Evolutionary conservation across 2,888 invertebrate species (phyloP).

Genomic region (Laspeyria flexula): DNA sequence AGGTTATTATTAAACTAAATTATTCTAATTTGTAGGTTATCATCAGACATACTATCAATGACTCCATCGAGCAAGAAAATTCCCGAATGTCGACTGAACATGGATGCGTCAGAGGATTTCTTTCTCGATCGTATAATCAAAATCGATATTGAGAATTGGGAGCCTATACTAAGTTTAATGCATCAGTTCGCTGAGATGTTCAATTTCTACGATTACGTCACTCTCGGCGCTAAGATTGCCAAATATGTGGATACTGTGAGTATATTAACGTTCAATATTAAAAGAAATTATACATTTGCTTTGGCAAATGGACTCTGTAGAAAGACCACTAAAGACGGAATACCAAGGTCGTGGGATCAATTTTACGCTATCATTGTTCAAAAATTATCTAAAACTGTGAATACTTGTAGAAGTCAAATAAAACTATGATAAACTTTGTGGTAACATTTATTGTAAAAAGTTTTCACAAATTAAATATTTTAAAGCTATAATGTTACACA

Average conservation of each 20-base stretch:
- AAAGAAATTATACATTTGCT: no score
- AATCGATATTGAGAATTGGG: conserved; percentile 63
- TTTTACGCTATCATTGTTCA: no score
- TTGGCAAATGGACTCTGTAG: no score
- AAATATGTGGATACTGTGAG: conserved; percentile 73
- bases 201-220: conserved; percentile 59
- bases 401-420: no score
- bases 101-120: conserved; percentile 61
- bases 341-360: no score
- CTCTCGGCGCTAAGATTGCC: conserved; percentile 69
- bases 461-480: no score
- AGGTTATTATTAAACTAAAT: no score
- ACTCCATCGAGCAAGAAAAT: conserved; percentile 56
- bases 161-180: conserved; percentile 63
- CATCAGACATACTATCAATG: conserved; percentile 55
- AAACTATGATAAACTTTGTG: no score
- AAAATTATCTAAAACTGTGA: no score
- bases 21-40: conserved; percentile 52
- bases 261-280: conserved; percentile 20
- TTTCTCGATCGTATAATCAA: conserved; percentile 58
- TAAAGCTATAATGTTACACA: no score
- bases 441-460: no score
- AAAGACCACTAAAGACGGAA: no score
- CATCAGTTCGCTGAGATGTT: conserved; percentile 69
- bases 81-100: conserved; percentile 63